Conservation (phyloP, 1,140 invertebrate species). For the Ceratina calcarata region DNA sequence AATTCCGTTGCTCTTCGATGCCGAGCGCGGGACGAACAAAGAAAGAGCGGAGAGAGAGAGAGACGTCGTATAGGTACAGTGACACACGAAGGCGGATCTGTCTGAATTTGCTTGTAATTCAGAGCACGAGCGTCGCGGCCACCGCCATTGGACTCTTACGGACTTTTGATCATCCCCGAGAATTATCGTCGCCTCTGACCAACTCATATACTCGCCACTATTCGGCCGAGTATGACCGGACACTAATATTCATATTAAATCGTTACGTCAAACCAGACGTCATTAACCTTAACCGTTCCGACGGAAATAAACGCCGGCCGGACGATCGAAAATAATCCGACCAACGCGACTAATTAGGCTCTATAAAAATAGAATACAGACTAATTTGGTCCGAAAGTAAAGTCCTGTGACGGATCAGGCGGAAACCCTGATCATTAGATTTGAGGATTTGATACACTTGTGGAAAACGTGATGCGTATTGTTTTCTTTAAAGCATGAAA, state of each 20-base stretch:
- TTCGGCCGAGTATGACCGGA: constrained; percentile 46
- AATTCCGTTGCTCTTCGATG: constrained; percentile 30
- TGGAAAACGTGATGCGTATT: too few species aligned
- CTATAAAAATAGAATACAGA: background rate
- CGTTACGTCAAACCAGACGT: constrained; percentile 56
- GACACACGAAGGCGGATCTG: constrained; percentile 58
- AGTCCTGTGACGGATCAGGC: too few species aligned
- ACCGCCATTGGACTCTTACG: constrained; percentile 62
- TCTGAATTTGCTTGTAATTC: constrained; percentile 57
- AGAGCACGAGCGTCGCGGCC: constrained; percentile 52
- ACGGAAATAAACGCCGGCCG: background rate
- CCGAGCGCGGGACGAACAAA: constrained; percentile 1
- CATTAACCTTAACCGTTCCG: constrained; percentile 25
- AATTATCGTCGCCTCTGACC: constrained; percentile 70
- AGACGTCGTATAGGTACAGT: constrained; percentile 20
- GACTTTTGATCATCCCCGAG: constrained; percentile 71
- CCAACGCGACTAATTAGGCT: background rate
- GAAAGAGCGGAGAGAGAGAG: background rate
- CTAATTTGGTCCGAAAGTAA: background rate
- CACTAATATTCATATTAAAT: constrained; percentile 67
- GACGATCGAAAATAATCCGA: constrained; percentile 13
- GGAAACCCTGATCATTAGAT: too few species aligned
- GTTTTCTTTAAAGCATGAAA: too few species aligned
- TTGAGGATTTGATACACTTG: too few species aligned
- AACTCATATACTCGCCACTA: constrained; percentile 33